These are phyloP conservation scores for Esox lucius DNA, from an alignment of 2,797 vertebrate species.

Conservation along the genomic window DNA sequence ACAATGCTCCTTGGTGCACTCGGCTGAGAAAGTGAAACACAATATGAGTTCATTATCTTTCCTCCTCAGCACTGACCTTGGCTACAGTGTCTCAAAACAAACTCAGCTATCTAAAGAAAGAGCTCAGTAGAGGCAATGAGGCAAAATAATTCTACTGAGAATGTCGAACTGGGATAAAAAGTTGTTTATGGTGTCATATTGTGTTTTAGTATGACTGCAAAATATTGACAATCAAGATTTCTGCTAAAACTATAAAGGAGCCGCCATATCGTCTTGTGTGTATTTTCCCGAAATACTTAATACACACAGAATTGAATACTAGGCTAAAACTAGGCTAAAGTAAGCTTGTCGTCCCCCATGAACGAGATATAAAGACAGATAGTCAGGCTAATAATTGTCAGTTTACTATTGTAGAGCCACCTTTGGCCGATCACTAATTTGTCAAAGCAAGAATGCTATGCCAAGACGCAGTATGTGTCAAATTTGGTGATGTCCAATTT, in stretches of 20 bases:
- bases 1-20: constrained; percentile 53
- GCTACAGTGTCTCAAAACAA: constrained; percentile 74
- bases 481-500: no score
- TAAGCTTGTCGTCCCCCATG: no score
- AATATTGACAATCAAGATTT: background rate
- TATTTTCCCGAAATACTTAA: constrained; percentile 45
- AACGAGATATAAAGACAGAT: no score
- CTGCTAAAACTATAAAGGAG: background rate
- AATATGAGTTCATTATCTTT: constrained; percentile 75
- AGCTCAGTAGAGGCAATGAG: constrained; percentile 38
- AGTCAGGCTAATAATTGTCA: no score
- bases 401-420: no score
- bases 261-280: constrained; percentile 16
- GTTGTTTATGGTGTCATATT: background rate
- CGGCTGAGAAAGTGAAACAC: constrained; percentile 66
- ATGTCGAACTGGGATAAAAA: background rate
- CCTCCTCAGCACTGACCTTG: constrained; percentile 70
- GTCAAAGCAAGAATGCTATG: no score
- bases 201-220: background rate
- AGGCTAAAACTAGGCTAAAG: background rate
- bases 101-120: constrained; percentile 66
- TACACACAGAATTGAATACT: constrained; percentile 1
- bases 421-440: no score
- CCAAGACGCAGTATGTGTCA: no score
- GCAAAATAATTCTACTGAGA: background rate